phyloP scores from a whole-genome alignment of 1,140 invertebrate species.

The Uloborus diversus region DNA sequence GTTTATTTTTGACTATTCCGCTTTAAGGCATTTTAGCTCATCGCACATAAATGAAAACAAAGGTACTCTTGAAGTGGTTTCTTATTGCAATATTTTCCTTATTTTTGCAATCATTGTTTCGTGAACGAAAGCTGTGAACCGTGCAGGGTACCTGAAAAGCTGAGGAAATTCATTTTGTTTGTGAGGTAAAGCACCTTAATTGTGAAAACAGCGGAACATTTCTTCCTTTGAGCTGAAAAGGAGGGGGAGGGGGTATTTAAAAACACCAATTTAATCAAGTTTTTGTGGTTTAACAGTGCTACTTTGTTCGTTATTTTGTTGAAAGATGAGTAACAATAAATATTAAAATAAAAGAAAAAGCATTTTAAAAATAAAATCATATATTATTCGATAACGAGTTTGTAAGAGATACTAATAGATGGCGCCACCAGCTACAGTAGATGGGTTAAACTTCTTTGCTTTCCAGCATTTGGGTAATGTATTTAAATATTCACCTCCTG shows the following conservation, averaged over 20 bases:
- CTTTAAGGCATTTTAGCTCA: slow-evolving; percentile 49
- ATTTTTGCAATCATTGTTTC: too few species aligned
- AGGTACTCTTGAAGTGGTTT: not conserved
- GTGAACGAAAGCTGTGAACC: slow-evolving; percentile 26
- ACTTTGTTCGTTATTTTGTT: slow-evolving; percentile 47
- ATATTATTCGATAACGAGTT: too few species aligned
- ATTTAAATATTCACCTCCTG: not conserved
- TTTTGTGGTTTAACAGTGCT: slow-evolving; percentile 15
- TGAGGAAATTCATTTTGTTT: too few species aligned
- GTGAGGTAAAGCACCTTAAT: slow-evolving; percentile 18
- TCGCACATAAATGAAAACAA: slow-evolving; percentile 40
- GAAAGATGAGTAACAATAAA: slow-evolving; percentile 42
- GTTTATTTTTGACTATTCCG: too few species aligned
- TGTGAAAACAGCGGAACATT: slow-evolving; percentile 39
- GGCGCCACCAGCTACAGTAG: slow-evolving; percentile 16
- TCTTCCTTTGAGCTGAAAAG: not conserved
- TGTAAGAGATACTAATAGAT: slow-evolving; percentile 28
- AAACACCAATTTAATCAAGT: not conserved
- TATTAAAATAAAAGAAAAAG: slow-evolving; percentile 13
- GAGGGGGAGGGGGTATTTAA: not conserved
- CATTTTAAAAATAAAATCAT: too few species aligned
- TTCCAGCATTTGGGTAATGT: not conserved
- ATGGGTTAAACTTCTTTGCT: not conserved
- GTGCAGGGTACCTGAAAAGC: slow-evolving; percentile 12
- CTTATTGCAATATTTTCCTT: not conserved